Evolutionary conservation across 1,140 invertebrate species (phyloP).

Genomic region (Argopecten irradians): DNA sequence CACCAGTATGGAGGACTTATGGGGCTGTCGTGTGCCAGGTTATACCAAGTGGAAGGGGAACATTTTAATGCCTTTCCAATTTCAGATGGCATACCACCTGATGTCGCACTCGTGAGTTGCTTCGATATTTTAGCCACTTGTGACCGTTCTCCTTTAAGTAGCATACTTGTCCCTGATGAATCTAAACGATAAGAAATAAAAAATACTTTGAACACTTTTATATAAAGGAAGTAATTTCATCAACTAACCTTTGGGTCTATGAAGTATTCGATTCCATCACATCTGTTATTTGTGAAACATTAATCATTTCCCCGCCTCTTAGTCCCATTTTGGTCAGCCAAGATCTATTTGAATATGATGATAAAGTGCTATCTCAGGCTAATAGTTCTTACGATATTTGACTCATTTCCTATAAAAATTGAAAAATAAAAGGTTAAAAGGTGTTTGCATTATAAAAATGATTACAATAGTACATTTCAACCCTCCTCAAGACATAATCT

Average conservation of each 20-base stretch:
- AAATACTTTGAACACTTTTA: background rate
- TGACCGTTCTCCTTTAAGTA: background rate
- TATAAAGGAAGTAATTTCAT: background rate
- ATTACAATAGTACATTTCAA: no score
- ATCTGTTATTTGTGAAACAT: no score
- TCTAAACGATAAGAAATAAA: background rate
- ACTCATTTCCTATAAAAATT: no score
- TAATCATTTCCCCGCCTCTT: no score
- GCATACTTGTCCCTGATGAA: background rate
- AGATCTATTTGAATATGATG: no score
- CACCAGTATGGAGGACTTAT: slow-evolving; percentile 36
- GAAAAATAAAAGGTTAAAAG: no score
- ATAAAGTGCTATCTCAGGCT: no score
- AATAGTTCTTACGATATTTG: no score
- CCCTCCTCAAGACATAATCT: no score
- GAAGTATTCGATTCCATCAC: background rate
- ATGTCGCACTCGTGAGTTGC: background rate
- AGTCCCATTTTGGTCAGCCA: no score
- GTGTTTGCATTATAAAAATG: no score
- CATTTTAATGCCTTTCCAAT: background rate
- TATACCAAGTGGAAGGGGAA: slow-evolving; percentile 7
- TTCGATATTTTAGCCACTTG: background rate
- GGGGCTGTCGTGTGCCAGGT: slow-evolving; percentile 29
- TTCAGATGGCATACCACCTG: background rate
- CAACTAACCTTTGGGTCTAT: background rate